Evolutionary conservation across 2,888 invertebrate species (phyloP), one percentile per base, ranked within the genome.

Genomic region (Dicycla oo): DNA sequence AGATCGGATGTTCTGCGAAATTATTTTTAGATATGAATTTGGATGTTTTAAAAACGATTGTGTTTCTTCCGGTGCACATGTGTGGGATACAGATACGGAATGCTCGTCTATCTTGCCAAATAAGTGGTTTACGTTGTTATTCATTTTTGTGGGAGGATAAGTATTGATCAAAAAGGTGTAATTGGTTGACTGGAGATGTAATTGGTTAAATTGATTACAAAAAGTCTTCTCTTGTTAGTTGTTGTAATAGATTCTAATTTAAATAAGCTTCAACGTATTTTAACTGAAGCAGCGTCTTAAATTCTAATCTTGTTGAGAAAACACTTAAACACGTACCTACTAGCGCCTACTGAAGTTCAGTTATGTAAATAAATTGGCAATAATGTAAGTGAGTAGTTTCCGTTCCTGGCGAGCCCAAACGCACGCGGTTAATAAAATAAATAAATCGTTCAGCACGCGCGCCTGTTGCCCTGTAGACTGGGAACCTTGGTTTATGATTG

Each of bases 371-470:
- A 86, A 86, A 87, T 81, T 77, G 73, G 80, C 79, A 87, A 86
- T 87, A 89, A 81, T 87, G 87, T 87, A 88, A 84, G 83, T 87
- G 76, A 84, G 81, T 88, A 88, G 86, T 89, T 91, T 92, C 91
- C 90, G 89, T 86, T 90, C 82, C 81, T 79, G 86, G 86, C 81
- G 78, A 88, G 87, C 86, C 88, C 91, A 92, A 91, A 90, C 91
- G 86, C 87, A 84, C 87, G 90, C 88, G 88, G 92, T 91, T 90
- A 87, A 92, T 94, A 92, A 92, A 92, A 92, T 93, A 94, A 94
- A 94, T 94, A 93, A 92, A 91, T 90, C 90, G 85, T 76, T 91
- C 87, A 89, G 88, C 91, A 88, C 91, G 86, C 87, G 90, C 88
- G 90, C 87, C 87, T 88, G 89, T 88, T 89, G 88, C 91, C 83